Base-by-base conservation (phyloP, 2,888 invertebrate species). In the Ferrisia virgata region DNA sequence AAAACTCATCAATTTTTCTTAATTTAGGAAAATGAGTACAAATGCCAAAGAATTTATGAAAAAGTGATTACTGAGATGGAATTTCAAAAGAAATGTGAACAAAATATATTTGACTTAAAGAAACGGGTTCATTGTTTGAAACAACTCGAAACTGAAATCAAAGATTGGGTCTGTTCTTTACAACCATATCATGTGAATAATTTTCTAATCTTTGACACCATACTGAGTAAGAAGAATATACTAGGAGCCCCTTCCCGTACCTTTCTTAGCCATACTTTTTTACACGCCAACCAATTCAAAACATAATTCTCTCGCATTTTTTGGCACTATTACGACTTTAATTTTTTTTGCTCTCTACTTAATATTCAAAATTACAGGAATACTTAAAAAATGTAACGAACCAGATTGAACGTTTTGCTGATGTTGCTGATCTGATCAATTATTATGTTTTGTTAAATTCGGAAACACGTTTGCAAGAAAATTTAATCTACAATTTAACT, bases 21-120 rank as follows among this genome's bases (percentile, higher is more conserved):
- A 4, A n/a, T 81, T 11, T 22, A 83, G 83, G 76, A 72, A 43
- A 83, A 83, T 8, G 47, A 83, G n/a, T 11, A 83, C 1, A 82
- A 82, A 22, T 76, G 69, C 22, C n/a, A 72, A 40, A 69, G 82
- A 31, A 43, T 82, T 2, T 0, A 15, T 13, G 18, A 39, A 1
- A 82, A 72, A 82, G 40, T 72, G 9, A 31, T 18, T 0, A 6
- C 31, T n/a, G 69, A 82, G 43, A 15, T 31, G 8, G 82, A 28
- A 28, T 28, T 40, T n/a, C 82, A 43, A n/a, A 40, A 72, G 18
- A 72, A 15, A 11, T 33, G n/a, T 31, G 18, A 76, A 9, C 13
- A 31, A 5, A 18, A 82, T 13, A 76, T 82, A 40, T 6, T 36
- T 11, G 15, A 28, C 4, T 15, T 15, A 8, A 40, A 72, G 11